A percentile compares a stretch with the other conserved stretches of the same genome.
Evolutionary conservation across 2,113 vertebrate genomes (phyloP).

Genomic region (Zosterops lateralis): DNA sequence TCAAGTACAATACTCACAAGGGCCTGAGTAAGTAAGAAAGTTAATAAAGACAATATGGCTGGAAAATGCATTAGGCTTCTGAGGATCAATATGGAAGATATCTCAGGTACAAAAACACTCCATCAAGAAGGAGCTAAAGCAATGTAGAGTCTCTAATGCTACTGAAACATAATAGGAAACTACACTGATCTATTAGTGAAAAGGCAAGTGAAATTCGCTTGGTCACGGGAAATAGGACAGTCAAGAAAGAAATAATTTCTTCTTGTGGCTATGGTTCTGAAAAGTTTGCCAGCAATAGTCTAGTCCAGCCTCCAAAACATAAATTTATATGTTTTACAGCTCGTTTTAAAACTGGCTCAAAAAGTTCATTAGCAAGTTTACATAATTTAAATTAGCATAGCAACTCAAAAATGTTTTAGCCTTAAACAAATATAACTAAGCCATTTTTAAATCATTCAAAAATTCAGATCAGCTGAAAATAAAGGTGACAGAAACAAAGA

Average conservation of each 20-base stretch:
- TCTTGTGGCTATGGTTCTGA: background rate
- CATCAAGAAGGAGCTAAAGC: background rate
- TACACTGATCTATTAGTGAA: background rate
- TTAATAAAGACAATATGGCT: background rate
- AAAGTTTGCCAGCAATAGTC: background rate
- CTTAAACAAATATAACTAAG: background rate
- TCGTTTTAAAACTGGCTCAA: background rate
- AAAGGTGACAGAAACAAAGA: background rate
- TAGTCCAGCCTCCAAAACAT: background rate
- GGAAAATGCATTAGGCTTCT: background rate
- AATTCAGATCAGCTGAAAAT: conserved; percentile 25
- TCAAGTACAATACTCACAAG: background rate
- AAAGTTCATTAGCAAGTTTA: background rate
- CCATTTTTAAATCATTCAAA: background rate
- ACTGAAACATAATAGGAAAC: background rate
- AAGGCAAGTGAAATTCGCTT: background rate
- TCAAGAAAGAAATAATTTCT: background rate
- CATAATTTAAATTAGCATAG: background rate
- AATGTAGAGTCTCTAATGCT: background rate
- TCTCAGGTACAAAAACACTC: background rate
- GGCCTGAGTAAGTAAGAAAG: background rate
- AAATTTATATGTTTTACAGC: background rate
- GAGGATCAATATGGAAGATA: background rate
- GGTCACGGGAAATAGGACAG: background rate
- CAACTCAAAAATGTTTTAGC: background rate